Percentiles rank a stretch among this genome's conserved stretches.
These are phyloP conservation scores for Leucoma salicis DNA, from an alignment of 2,888 invertebrate genomes.

Conservation along the genomic window DNA sequence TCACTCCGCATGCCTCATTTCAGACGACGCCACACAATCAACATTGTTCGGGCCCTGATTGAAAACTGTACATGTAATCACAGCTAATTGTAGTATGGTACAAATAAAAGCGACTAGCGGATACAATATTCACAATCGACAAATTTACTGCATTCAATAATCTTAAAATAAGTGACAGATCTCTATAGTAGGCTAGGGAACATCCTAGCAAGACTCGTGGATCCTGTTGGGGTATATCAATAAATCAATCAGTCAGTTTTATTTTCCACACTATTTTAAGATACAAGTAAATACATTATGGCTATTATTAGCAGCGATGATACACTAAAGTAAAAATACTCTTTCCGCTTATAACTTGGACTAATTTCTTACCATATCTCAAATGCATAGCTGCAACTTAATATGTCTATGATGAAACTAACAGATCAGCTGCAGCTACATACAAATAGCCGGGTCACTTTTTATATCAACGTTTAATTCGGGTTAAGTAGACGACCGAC, in stretches of 20 bases:
- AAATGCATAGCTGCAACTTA: constrained; percentile 36
- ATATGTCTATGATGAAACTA: constrained; percentile 40
- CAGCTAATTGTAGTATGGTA: constrained; percentile 21
- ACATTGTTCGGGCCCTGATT: constrained; percentile 46
- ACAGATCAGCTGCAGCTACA: constrained; percentile 26
- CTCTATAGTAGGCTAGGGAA: no score
- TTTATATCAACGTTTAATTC: constrained; percentile 36
- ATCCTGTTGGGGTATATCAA: no score
- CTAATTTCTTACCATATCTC: constrained; percentile 14
- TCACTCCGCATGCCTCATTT: constrained; percentile 18
- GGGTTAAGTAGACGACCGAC: constrained; percentile 3
- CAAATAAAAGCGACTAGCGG: constrained; percentile 5
- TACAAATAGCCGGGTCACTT: constrained; percentile 37
- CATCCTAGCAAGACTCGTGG: no score
- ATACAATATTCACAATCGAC: background rate
- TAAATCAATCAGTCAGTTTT: no score
- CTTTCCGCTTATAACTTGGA: constrained; percentile 6
- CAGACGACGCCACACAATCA: constrained; percentile 29
- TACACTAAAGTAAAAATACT: constrained; percentile 2
- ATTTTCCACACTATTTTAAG: no score
- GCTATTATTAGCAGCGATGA: no score
- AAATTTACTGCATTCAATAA: no score
- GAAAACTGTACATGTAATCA: constrained; percentile 61
- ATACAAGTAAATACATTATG: no score
- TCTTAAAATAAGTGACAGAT: no score